A percentile compares a stretch with the other conserved stretches of the same genome.
These are phyloP conservation scores for Dromococcyx pavoninus DNA, from an alignment of 2,797 vertebrate species.

Conservation along the genomic window DNA sequence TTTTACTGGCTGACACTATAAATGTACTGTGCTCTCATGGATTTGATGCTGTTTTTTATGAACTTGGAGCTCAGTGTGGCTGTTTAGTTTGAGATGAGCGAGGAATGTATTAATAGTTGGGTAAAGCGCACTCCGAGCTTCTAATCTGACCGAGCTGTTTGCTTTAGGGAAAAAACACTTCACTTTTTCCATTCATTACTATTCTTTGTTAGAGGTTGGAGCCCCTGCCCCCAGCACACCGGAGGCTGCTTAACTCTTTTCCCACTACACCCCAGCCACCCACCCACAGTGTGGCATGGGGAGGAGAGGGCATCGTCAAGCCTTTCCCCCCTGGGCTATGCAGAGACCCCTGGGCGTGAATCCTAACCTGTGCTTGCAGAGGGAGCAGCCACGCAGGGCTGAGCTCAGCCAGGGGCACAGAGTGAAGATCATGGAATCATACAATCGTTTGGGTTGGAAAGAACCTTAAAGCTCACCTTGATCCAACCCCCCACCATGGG, in stretches of 20 bases:
- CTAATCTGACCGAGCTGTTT: constrained; percentile 78
- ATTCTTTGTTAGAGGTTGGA: constrained; percentile 60
- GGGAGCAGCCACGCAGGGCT: fast-evolving
- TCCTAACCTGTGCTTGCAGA: not conserved
- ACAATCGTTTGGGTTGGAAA: too few species aligned
- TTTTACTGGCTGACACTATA: constrained; percentile 76
- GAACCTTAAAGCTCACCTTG: too few species aligned
- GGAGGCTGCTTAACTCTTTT: constrained; percentile 60
- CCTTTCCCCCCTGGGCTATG: fast-evolving
- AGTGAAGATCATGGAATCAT: too few species aligned
- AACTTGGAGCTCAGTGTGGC: constrained; percentile 77
- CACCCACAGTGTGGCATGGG: not conserved
- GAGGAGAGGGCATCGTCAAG: not conserved
- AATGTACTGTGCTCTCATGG: constrained; percentile 76
- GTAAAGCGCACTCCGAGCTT: constrained; percentile 76
- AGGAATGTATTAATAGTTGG: constrained; percentile 83
- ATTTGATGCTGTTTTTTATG: constrained; percentile 80
- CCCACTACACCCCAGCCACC: constrained; percentile 58
- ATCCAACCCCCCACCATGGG: too few species aligned
- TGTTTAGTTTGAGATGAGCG: constrained; percentile 82
- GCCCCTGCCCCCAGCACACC: constrained; percentile 46
- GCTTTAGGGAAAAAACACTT: constrained; percentile 78
- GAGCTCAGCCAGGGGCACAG: fast-evolving
- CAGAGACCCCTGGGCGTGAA: fast-evolving
- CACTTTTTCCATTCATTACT: constrained; percentile 82